phyloP scores from a whole-genome alignment of 2,888 invertebrate species.

The Clepsis dumicolana region DNA sequence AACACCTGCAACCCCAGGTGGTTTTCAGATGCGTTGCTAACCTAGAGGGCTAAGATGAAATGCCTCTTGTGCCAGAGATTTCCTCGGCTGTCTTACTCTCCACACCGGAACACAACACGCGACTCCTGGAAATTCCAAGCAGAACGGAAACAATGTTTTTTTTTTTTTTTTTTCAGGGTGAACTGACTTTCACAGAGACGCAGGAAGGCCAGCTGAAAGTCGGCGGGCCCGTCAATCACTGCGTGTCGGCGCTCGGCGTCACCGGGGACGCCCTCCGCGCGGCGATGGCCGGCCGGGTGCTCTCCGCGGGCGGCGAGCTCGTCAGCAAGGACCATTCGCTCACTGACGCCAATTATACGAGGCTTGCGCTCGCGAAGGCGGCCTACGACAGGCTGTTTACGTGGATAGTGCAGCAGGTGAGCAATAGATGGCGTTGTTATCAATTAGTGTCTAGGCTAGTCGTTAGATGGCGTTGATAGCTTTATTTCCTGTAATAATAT shows the following conservation, averaged over 20 bases:
- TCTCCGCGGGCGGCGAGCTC: conserved; percentile 93
- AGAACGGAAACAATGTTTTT: not conserved
- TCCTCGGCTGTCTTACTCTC: too few species aligned
- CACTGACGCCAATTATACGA: conserved; percentile 93
- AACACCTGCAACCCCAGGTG: too few species aligned
- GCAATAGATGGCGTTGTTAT: conserved; percentile 12
- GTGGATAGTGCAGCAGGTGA: conserved; percentile 93
- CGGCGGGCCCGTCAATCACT: conserved; percentile 80
- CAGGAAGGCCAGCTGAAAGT: conserved; percentile 87
- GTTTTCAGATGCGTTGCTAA: too few species aligned
- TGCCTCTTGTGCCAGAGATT: too few species aligned
- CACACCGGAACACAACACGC: too few species aligned
- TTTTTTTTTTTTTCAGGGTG: conserved; percentile 79
- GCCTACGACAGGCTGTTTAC: conserved; percentile 97
- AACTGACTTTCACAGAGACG: conserved; percentile 86
- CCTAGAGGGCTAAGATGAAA: too few species aligned
- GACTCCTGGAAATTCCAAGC: too few species aligned
- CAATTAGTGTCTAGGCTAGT: too few species aligned
- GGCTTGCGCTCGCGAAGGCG: conserved; percentile 97
- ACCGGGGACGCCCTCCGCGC: conserved; percentile 88
- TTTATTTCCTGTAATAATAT: too few species aligned
- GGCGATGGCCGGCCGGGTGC: conserved; percentile 94
- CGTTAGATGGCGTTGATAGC: too few species aligned
- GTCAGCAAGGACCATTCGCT: conserved; percentile 94
- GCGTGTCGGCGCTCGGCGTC: conserved; percentile 85